phyloP scores from a whole-genome alignment of 2,113 vertebrate genomes.

The Nycticebus coucang region DNA sequence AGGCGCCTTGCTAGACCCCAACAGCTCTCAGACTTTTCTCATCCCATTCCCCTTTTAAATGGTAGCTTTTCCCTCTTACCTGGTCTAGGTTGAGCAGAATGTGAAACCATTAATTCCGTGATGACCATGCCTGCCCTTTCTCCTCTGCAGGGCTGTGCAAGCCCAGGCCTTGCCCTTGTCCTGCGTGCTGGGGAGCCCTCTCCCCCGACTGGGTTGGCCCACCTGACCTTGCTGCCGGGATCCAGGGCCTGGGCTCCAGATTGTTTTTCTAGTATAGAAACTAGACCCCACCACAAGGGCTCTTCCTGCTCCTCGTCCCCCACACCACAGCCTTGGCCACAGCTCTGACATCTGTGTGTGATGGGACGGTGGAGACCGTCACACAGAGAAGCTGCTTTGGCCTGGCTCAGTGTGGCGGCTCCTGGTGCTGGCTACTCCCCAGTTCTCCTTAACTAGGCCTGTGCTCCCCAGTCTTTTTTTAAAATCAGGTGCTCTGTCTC shows the following conservation, averaged over 20 bases:
- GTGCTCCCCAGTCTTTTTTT: neutral
- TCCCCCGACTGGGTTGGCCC: too few relatives aligned
- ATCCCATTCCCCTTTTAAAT: neutral
- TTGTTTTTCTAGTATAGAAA: neutral
- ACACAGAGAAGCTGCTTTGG: neutral
- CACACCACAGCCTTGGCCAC: neutral
- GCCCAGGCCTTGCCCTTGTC: too few relatives aligned
- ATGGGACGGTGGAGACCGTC: too few relatives aligned
- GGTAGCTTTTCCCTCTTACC: neutral
- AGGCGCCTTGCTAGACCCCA: neutral
- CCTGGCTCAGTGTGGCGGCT: neutral
- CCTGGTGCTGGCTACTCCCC: neutral
- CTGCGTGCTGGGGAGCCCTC: too few relatives aligned
- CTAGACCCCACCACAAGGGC: neutral
- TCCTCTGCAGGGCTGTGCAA: neutral
- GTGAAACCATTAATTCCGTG: neutral
- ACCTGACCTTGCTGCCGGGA: neutral
- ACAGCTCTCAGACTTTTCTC: neutral
- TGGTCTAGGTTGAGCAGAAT: neutral
- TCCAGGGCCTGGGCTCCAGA: neutral
- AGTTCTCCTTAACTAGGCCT: neutral
- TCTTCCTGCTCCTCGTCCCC: neutral
- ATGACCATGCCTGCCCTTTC: neutral
- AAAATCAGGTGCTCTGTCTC: neutral
- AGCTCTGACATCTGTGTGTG: accelerated